phyloP scores from a whole-genome alignment of 1,140 invertebrate genomes.

The Dinoponera quadriceps region DNA sequence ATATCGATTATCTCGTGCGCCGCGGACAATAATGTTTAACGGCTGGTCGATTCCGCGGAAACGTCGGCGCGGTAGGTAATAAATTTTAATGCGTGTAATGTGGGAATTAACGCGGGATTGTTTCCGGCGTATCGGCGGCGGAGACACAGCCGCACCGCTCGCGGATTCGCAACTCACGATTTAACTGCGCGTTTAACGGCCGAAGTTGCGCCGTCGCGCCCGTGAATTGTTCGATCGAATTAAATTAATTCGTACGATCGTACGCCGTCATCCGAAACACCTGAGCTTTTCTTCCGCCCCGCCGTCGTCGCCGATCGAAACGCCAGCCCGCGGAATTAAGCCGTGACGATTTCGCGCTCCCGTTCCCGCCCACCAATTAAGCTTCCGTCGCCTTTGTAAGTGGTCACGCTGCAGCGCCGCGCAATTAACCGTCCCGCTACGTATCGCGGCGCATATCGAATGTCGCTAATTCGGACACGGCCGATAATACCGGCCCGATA shows the following conservation, averaged over 20 bases:
- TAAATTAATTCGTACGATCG: constrained; percentile 56
- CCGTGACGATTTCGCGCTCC: constrained; percentile 35
- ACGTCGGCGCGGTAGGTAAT: constrained; percentile 46
- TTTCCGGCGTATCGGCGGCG: constrained; percentile 54
- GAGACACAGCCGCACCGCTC: constrained; percentile 4
- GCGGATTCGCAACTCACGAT: constrained; percentile 33
- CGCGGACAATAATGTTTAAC: constrained; percentile 53
- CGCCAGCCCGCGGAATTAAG: constrained; percentile 12
- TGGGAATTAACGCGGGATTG: constrained; percentile 51
- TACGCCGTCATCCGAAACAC: constrained; percentile 29
- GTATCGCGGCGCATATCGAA: constrained; percentile 26
- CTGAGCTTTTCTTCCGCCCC: constrained; percentile 29
- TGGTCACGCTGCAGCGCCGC: constrained; percentile 1
- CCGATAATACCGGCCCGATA: constrained; percentile 11
- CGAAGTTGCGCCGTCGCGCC: constrained; percentile 36
- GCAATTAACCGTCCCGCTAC: constrained; percentile 34
- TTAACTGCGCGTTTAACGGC: constrained; percentile 53
- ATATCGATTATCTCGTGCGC: constrained; percentile 36
- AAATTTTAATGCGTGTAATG: constrained; percentile 59
- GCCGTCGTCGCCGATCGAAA: constrained; percentile 16
- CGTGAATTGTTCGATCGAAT: constrained; percentile 55
- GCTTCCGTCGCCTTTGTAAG: constrained; percentile 40
- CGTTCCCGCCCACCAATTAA: constrained; percentile 21
- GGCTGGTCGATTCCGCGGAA: constrained; percentile 54
- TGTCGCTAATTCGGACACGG: constrained; percentile 12